These are phyloP conservation scores for Dipodomys spectabilis DNA, from an alignment of 2,113 vertebrate species.

Conservation along the genomic window DNA sequence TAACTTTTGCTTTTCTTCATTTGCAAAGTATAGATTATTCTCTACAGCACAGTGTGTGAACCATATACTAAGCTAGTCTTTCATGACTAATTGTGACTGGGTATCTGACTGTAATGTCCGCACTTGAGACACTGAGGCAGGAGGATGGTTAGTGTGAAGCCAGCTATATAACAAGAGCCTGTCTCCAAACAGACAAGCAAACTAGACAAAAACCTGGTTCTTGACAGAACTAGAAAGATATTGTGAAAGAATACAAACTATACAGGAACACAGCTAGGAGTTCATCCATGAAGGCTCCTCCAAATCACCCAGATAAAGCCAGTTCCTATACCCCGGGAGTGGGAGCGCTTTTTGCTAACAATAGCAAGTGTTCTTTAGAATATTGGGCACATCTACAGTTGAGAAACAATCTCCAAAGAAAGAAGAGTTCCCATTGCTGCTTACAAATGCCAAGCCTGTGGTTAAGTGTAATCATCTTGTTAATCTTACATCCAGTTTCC, in stretches of 20 bases:
- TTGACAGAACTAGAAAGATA: background rate
- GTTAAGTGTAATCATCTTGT: constrained; percentile 11
- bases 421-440: background rate
- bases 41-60: background rate
- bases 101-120: too few relatives aligned
- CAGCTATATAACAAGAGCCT: background rate
- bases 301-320: background rate
- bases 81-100: background rate
- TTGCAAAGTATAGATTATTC: background rate
- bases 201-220: too few relatives aligned
- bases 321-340: background rate
- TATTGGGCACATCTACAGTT: background rate
- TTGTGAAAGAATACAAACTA: background rate
- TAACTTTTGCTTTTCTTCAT: background rate
- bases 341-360: background rate
- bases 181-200: too few relatives aligned
- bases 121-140: too few relatives aligned
- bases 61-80: background rate
- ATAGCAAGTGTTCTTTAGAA: background rate
- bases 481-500: background rate
- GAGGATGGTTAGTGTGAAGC: background rate
- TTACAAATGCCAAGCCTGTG: background rate
- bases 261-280: background rate
- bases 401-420: background rate
- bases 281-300: background rate